Evolutionary conservation across 2,113 vertebrate species (phyloP).

Genomic region (Todiramphus chloris): DNA sequence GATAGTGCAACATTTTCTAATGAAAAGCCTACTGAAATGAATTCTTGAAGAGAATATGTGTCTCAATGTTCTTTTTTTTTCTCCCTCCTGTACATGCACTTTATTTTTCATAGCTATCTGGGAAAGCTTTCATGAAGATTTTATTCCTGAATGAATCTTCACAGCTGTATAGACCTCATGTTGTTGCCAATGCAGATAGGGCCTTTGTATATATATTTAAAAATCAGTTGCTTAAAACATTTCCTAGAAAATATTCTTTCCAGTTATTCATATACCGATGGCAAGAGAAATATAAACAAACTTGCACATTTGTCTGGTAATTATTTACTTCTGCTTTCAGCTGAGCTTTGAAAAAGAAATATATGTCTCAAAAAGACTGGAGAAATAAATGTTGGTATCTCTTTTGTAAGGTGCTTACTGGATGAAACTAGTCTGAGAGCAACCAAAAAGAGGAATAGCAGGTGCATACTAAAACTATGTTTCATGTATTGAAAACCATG

Average conservation of each 20-base stretch:
- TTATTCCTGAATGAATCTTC: slow-evolving; percentile 4
- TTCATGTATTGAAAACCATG: not conserved
- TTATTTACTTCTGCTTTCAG: not conserved
- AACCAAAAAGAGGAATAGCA: not conserved
- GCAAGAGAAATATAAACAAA: not conserved
- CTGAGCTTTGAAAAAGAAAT: not conserved
- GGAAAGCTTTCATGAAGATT: not conserved
- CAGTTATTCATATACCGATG: not conserved
- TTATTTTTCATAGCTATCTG: not conserved
- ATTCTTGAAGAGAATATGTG: slow-evolving; percentile 3
- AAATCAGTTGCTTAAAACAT: not conserved
- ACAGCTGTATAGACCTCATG: not conserved
- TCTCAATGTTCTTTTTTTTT: not conserved
- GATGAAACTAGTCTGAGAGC: not conserved
- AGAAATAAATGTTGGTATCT: not conserved
- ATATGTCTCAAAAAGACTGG: not conserved
- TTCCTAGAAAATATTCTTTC: not conserved
- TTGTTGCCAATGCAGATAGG: not conserved
- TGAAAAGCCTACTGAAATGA: slow-evolving; percentile 7
- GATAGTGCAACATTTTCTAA: not conserved
- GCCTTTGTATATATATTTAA: not conserved
- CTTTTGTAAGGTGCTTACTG: not conserved
- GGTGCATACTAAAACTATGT: not conserved
- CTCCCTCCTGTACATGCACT: not conserved
- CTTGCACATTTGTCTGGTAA: not conserved